Evolutionary conservation across 2,797 vertebrate genomes (phyloP).

Genomic region (Phataginus tricuspis): DNA sequence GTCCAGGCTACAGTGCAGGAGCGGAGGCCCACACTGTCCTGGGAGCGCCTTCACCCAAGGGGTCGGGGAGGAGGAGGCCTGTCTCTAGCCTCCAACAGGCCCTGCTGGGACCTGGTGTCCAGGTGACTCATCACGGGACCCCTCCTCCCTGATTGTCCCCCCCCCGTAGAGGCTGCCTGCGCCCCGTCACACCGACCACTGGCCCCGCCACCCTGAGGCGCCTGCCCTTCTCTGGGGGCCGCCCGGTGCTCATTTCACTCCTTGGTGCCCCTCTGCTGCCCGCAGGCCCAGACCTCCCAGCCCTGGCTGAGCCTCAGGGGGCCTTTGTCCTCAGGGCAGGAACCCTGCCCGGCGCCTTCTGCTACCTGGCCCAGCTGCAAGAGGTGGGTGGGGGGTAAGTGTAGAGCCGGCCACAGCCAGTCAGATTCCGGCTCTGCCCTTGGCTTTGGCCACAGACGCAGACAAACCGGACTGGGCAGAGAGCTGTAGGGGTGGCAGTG

Average conservation of each 20-base stretch:
- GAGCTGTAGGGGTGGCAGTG: neutral
- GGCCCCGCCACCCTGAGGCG: neutral
- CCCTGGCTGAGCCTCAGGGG: neutral
- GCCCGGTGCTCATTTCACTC: neutral
- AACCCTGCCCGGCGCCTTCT: neutral
- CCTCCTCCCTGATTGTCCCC: neutral
- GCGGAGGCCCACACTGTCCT: neutral
- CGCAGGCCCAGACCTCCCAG: neutral
- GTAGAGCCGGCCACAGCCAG: accelerated
- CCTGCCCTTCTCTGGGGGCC: neutral
- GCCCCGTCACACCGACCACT: neutral
- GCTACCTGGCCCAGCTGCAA: neutral
- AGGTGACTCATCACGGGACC: neutral
- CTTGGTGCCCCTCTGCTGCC: neutral
- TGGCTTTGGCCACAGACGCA: neutral
- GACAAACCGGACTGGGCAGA: neutral
- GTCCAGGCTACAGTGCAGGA: neutral
- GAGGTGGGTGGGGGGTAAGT: neutral
- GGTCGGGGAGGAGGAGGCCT: neutral
- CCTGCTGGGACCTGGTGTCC: neutral
- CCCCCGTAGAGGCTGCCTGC: neutral
- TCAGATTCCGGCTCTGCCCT: neutral
- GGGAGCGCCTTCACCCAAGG: neutral
- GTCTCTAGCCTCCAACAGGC: neutral
- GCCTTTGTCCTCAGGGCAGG: neutral